Conservation (phyloP, 2,888 invertebrate species). For the Pelosia muscerda region DNA sequence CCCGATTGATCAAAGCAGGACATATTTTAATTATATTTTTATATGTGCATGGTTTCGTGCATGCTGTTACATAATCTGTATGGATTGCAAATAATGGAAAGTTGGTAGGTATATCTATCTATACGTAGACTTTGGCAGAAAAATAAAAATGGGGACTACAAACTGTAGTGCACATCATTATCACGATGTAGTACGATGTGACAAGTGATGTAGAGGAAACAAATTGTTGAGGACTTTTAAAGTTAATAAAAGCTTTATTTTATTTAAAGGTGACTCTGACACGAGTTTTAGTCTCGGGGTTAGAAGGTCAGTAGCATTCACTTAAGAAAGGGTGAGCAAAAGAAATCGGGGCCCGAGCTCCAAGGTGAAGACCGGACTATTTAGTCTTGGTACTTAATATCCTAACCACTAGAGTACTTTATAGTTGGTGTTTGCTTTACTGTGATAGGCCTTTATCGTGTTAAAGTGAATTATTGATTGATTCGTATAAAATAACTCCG, state of each 20-base stretch:
- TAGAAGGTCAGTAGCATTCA: too few relatives aligned
- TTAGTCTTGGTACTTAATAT: too few relatives aligned
- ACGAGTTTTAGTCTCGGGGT: too few relatives aligned
- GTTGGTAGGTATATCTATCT: background rate
- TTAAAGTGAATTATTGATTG: background rate
- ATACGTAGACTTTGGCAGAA: background rate
- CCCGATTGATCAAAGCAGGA: constrained; percentile 28
- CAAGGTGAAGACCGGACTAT: too few relatives aligned
- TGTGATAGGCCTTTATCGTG: background rate
- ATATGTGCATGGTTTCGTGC: constrained; percentile 30
- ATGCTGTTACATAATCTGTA: background rate
- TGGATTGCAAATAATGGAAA: background rate
- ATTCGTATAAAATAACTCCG: background rate
- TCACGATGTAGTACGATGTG: background rate
- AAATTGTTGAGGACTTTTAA: background rate
- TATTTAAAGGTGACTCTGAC: too few relatives aligned
- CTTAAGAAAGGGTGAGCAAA: too few relatives aligned
- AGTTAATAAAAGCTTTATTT: too few relatives aligned
- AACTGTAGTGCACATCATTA: background rate
- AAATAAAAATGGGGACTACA: background rate
- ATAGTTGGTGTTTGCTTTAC: background rate
- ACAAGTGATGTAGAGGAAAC: background rate
- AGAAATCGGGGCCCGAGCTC: too few relatives aligned
- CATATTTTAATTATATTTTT: constrained; percentile 39
- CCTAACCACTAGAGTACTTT: background rate